Evolutionary conservation across 2,888 invertebrate species (phyloP).

Genomic region (Drosophila melanosoma): DNA sequence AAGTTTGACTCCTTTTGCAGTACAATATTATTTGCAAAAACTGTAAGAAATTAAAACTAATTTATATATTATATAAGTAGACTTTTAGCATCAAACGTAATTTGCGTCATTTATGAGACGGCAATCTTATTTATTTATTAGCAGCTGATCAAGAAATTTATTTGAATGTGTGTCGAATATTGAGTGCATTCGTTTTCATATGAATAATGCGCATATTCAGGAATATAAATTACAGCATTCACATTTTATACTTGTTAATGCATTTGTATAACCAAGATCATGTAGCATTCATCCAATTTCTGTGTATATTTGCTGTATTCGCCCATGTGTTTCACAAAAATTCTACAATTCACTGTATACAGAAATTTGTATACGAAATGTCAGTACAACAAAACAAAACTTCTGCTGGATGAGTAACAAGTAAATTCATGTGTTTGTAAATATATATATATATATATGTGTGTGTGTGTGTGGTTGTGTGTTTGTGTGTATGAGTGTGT

Average conservation of each 20-base stretch:
- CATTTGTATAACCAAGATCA: slow-evolving; percentile 26
- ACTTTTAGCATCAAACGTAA: background rate
- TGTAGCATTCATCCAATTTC: slow-evolving; percentile 23
- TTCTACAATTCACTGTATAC: slow-evolving; percentile 52
- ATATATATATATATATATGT: background rate
- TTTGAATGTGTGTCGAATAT: slow-evolving; percentile 13
- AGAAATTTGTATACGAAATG: slow-evolving; percentile 71
- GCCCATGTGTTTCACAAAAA: slow-evolving; percentile 42
- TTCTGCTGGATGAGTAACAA: slow-evolving; percentile 22
- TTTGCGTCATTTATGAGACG: background rate
- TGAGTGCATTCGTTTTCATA: background rate
- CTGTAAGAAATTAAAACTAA: background rate
- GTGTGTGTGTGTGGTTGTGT: slow-evolving; percentile 6
- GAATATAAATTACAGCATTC: slow-evolving; percentile 26
- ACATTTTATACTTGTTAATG: background rate
- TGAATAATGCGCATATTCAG: background rate
- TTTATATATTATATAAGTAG: background rate
- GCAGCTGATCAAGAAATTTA: slow-evolving; percentile 3
- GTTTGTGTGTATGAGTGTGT: slow-evolving; percentile 12
- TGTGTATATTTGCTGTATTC: slow-evolving; percentile 36
- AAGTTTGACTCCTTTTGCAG: background rate
- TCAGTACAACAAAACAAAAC: slow-evolving; percentile 61
- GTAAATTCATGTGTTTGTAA: slow-evolving; percentile 6
- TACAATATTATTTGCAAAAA: background rate
- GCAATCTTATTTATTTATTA: background rate